phyloP scores from a whole-genome alignment of 2,888 invertebrate species.

The Drosophila vallismaia region DNA sequence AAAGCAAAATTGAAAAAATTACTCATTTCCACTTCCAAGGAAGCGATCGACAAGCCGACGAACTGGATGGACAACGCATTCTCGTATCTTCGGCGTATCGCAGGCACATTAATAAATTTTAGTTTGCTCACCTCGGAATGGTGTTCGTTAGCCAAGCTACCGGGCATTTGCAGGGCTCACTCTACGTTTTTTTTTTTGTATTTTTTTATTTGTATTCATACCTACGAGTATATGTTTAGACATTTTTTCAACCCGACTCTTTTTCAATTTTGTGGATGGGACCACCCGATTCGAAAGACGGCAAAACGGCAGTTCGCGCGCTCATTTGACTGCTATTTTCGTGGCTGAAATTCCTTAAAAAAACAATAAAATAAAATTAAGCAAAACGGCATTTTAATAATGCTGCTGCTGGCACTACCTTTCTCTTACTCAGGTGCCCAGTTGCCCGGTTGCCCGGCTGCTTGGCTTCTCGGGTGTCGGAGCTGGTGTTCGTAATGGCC shows the following conservation, averaged over 20 bases:
- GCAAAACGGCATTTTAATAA: slow-evolving; percentile 81
- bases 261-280: slow-evolving; percentile 40
- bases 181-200: slow-evolving; percentile 18
- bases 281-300: slow-evolving; percentile 64
- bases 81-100: slow-evolving; percentile 70
- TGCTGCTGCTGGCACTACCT: slow-evolving; percentile 33
- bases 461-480: slow-evolving; percentile 15
- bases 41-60: slow-evolving; percentile 65
- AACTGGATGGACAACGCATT: slow-evolving; percentile 41
- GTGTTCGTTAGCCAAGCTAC: slow-evolving; percentile 61
- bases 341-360: slow-evolving; percentile 71
- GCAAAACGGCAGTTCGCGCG: slow-evolving; percentile 47
- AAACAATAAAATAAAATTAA: slow-evolving; percentile 81
- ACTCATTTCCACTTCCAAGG: slow-evolving; percentile 81
- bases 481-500: slow-evolving; percentile 76
- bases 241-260: slow-evolving; percentile 22
- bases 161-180: slow-evolving; percentile 48
- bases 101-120: slow-evolving; percentile 81
- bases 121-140: slow-evolving; percentile 61
- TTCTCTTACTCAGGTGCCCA: slow-evolving; percentile 44
- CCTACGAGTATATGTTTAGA: background rate
- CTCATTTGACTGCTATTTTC: slow-evolving; percentile 63
- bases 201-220: slow-evolving; percentile 1
- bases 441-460: no score
- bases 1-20: slow-evolving; percentile 71